Conservation (phyloP, 2,797 vertebrate genomes). For the Sebastes vulpes region DNA sequence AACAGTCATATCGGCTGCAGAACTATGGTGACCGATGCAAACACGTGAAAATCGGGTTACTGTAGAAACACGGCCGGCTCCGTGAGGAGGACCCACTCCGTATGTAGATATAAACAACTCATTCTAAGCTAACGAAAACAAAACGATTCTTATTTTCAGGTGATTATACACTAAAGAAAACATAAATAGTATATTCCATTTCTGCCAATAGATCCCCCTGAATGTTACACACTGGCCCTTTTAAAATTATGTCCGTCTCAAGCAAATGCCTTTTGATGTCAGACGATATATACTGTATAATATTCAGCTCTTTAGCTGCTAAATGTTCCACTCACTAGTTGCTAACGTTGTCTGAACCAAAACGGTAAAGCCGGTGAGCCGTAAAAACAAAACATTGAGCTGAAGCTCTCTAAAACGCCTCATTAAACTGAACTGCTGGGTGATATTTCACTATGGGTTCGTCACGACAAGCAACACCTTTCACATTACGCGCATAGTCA, state of each 20-base stretch:
- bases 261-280: background rate
- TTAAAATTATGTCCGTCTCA: background rate
- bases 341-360: background rate
- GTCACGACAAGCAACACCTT: background rate
- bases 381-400: background rate
- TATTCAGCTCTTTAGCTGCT: background rate
- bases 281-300: background rate
- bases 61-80: too few species aligned
- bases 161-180: too few species aligned
- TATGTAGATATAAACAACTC: too few species aligned
- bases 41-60: too few species aligned
- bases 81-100: too few species aligned
- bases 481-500: background rate
- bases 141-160: too few species aligned
- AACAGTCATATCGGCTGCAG: fast-evolving
- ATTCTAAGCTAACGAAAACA: too few species aligned
- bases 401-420: background rate
- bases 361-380: background rate
- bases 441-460: background rate
- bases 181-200: too few species aligned
- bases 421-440: background rate
- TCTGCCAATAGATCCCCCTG: too few species aligned
- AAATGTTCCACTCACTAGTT: background rate
- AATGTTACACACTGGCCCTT: too few species aligned
- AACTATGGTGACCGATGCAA: too few species aligned